Evolutionary conservation across 1,140 invertebrate genomes (phyloP), one percentile per base, ranked within the genome.

Genomic region (Drosophila saltans): DNA sequence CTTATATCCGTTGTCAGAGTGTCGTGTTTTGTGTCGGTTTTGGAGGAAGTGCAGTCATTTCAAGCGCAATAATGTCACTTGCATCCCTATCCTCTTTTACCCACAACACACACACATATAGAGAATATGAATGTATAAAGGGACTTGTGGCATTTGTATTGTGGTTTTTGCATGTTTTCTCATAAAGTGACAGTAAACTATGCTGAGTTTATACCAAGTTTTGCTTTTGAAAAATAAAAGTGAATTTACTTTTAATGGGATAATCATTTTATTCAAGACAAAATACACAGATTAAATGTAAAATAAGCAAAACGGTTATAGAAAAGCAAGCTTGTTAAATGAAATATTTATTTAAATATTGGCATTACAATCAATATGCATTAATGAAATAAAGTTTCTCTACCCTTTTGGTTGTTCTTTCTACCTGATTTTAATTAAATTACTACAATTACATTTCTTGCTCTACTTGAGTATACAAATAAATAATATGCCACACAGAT

Each of bases 1-100:
- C 45, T 52, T 52, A 52, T 52, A 52, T 52, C 45, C 45, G 45
- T 52, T 52, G 45, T 52, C 45, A 52, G 45, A 52, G 45, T 52
- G 45, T 52, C 45, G 26, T 52, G 45, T 52, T 52, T 52, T 52
- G 45, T 52, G 45, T 52, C 45, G 45, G 45, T 52, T 26, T 52
- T 52, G 21, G 45, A 52, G 45, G 45, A 52, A 52, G 45, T 52
- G 45, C 45, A 52, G 21, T 10, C 45, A 52, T 52, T 52, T 52
- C 45, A 26, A 26, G 45, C 45, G 45, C 45, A 52, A 52, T 52
- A 52, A 52, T 26, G 45, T 52, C 45, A 52, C 45, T 52, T 52
- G 45, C 45, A 30, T 16, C 16, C 16, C 16, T 16, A 52, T 52
- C 45, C 45, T 24, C n/a, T 52, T 16, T 7, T 43, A 48, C 16